Evolutionary conservation across 2,888 invertebrate species (phyloP).

Genomic region (Drosophila anceps): DNA sequence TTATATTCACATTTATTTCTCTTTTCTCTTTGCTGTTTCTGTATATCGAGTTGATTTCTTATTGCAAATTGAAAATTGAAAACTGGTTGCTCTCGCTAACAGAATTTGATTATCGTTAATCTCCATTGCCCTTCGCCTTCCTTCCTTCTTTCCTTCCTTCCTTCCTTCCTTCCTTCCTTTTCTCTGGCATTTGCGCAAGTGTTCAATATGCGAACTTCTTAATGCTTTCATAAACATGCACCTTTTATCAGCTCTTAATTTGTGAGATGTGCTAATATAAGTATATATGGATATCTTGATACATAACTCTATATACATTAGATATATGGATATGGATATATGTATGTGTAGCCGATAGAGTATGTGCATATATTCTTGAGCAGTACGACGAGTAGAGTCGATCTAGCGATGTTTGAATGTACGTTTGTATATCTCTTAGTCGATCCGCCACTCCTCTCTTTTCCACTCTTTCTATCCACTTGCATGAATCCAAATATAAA

Average conservation of each 20-base stretch:
- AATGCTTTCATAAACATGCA: conserved; percentile 3
- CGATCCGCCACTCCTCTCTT: too few relatives aligned
- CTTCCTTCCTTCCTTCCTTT: too few relatives aligned
- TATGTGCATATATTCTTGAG: too few relatives aligned
- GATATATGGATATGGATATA: too few relatives aligned
- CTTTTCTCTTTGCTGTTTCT: neutral
- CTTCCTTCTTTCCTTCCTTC: neutral
- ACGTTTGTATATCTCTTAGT: too few relatives aligned
- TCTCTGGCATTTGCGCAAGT: neutral
- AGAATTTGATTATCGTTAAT: conserved; percentile 19
- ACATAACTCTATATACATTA: too few relatives aligned
- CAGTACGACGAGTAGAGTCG: too few relatives aligned
- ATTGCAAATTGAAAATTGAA: conserved; percentile 24
- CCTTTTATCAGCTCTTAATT: neutral
- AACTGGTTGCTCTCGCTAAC: conserved; percentile 19
- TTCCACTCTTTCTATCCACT: too few relatives aligned
- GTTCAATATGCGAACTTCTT: neutral
- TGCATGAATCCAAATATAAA: too few relatives aligned
- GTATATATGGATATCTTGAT: too few relatives aligned
- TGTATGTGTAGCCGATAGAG: too few relatives aligned
- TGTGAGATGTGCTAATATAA: neutral
- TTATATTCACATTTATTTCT: conserved; percentile 5
- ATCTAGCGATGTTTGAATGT: too few relatives aligned
- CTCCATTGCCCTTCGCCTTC: neutral
- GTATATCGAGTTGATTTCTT: conserved; percentile 12